Percentiles rank a stretch among this genome's conserved stretches.
These are phyloP conservation scores for Melipona quadrifasciata DNA, from an alignment of 1,140 invertebrate genomes.

Conservation along the genomic window DNA sequence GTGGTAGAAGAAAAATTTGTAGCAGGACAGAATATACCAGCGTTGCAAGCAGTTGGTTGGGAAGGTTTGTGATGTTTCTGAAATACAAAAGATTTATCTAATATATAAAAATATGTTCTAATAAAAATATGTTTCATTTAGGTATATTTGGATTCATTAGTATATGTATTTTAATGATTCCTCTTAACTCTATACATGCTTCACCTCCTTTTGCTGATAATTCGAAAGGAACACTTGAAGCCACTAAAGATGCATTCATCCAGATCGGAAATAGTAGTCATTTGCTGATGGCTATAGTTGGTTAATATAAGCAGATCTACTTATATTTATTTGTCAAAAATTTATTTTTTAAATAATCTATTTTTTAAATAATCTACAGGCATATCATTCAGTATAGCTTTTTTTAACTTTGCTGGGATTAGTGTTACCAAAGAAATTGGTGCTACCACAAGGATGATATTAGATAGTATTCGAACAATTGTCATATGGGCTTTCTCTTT, in stretches of 20 bases:
- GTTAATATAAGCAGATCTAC: slow-evolving; percentile 78
- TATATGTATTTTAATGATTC: slow-evolving; percentile 89
- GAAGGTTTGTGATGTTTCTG: slow-evolving; percentile 84
- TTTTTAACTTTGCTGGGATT: slow-evolving; percentile 98
- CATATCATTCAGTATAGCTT: slow-evolving; percentile 95
- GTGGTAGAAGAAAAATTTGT: slow-evolving; percentile 97
- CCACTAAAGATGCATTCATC: slow-evolving; percentile 90
- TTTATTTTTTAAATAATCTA: slow-evolving; percentile 25
- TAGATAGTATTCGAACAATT: slow-evolving; percentile 94
- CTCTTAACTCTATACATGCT: slow-evolving; percentile 92
- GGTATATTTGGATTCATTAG: slow-evolving; percentile 92
- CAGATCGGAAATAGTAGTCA: slow-evolving; percentile 89
- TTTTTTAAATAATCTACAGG: slow-evolving; percentile 79
- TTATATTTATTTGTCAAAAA: neutral
- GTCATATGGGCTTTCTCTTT: slow-evolving; percentile 94
- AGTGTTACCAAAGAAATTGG: slow-evolving; percentile 97
- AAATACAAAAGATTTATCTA: neutral
- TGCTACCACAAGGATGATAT: slow-evolving; percentile 95
- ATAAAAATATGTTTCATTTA: slow-evolving; percentile 67
- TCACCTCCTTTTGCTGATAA: slow-evolving; percentile 89
- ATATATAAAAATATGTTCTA: neutral
- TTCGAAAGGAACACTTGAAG: slow-evolving; percentile 91
- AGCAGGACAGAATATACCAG: slow-evolving; percentile 90
- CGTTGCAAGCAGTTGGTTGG: slow-evolving; percentile 94
- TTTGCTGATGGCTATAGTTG: slow-evolving; percentile 86